These are phyloP conservation scores for Drosophila pandora DNA, from an alignment of 1,140 invertebrate species.

Conservation along the genomic window DNA sequence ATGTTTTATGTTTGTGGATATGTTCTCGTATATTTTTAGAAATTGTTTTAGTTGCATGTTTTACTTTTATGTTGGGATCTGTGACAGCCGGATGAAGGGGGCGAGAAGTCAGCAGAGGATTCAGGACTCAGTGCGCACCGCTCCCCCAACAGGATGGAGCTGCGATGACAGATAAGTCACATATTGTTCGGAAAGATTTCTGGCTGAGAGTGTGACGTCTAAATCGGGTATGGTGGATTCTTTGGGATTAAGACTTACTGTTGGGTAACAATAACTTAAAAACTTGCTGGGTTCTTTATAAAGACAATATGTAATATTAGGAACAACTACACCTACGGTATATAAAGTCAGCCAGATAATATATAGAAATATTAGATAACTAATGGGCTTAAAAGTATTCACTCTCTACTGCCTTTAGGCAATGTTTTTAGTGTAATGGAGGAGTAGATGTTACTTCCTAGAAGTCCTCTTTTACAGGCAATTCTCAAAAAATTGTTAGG, in stretches of 20 bases:
- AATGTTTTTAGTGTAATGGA: too few relatives aligned
- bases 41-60: conserved; percentile 70
- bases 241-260: neutral
- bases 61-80: conserved; percentile 55
- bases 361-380: too few relatives aligned
- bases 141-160: conserved; percentile 7
- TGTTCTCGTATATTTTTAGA: conserved; percentile 68
- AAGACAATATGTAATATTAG: too few relatives aligned
- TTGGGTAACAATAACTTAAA: neutral
- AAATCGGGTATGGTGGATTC: conserved; percentile 1
- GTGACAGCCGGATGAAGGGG: conserved; percentile 19
- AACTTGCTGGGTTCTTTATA: too few relatives aligned
- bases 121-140: conserved; percentile 14
- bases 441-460: too few relatives aligned
- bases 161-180: conserved; percentile 72
- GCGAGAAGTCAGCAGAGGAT: neutral
- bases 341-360: too few relatives aligned
- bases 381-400: too few relatives aligned
- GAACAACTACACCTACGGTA: too few relatives aligned
- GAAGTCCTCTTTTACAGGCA: too few relatives aligned
- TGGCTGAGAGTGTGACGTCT: neutral
- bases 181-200: conserved; percentile 42
- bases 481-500: too few relatives aligned
- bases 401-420: too few relatives aligned
- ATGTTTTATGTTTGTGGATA: conserved; percentile 45